Conservation (phyloP, 2,113 vertebrate genomes). For the Ptyas mucosa region DNA sequence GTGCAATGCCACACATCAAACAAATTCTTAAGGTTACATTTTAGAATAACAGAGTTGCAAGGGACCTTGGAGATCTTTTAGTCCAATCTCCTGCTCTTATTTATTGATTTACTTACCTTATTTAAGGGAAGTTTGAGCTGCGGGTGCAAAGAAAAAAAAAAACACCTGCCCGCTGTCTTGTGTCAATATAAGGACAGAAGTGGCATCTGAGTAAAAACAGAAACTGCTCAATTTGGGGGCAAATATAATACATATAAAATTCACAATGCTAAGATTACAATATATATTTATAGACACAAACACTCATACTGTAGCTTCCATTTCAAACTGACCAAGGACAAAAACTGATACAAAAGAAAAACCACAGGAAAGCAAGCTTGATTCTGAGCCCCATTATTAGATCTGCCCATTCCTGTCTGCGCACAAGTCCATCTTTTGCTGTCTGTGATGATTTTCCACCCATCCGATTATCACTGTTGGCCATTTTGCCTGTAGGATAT, state of each 20-base stretch:
- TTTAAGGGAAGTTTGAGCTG: not conserved
- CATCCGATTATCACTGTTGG: not conserved
- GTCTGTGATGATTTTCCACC: not conserved
- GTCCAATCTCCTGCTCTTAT: too few species aligned
- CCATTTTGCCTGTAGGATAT: not conserved
- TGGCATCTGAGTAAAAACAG: not conserved
- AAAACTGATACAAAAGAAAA: not conserved
- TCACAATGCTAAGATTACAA: not conserved
- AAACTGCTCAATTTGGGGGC: not conserved
- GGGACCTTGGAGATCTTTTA: too few species aligned
- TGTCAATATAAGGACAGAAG: not conserved
- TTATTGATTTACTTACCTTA: too few species aligned
- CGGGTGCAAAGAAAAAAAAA: not conserved
- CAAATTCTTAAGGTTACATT: not conserved
- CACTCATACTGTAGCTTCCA: not conserved
- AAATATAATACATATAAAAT: not conserved
- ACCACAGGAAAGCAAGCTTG: not conserved
- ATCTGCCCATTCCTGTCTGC: not conserved
- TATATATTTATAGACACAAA: not conserved
- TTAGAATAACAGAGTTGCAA: too few species aligned
- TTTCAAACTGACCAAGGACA: not conserved
- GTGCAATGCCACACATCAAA: too few species aligned
- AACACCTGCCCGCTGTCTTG: not conserved
- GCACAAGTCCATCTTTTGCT: not conserved
- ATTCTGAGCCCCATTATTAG: not conserved